phyloP scores from a whole-genome alignment of 1,140 invertebrate genomes.

The Sipha flava region DNA sequence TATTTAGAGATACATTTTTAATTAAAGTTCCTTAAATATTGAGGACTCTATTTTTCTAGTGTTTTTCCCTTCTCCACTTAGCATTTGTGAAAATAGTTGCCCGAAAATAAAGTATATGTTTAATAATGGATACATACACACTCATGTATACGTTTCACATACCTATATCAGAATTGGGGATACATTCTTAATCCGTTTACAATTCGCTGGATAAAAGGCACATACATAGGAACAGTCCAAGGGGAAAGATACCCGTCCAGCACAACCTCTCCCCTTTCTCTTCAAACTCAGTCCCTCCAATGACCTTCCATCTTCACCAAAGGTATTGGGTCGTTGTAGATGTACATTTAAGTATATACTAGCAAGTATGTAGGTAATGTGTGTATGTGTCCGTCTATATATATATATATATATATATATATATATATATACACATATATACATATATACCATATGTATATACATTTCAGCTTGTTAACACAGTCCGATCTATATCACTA shows the following conservation, averaged over 20 bases:
- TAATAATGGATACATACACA: conserved; percentile 5
- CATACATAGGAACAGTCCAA: background rate
- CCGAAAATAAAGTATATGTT: background rate
- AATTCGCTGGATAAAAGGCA: background rate
- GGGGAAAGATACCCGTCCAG: background rate
- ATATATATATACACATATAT: background rate
- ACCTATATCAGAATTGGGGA: background rate
- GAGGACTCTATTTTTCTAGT: too few relatives aligned
- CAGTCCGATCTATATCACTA: background rate
- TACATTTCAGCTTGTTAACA: background rate
- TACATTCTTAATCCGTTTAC: conserved; percentile 26
- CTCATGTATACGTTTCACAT: background rate
- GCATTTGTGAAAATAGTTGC: background rate
- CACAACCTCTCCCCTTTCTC: background rate
- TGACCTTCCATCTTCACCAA: background rate
- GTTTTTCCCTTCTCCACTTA: background rate
- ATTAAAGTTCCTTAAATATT: background rate
- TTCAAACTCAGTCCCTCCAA: background rate
- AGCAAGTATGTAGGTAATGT: background rate
- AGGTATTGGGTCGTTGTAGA: background rate
- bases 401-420: background rate
- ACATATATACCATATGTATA: background rate
- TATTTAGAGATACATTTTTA: background rate
- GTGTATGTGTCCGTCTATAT: background rate
- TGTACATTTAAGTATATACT: background rate